A percentile compares a stretch with the other conserved stretches of the same genome.
phyloP scores from a whole-genome alignment of 2,113 vertebrate species.

The Macheiramphus alcinus region DNA sequence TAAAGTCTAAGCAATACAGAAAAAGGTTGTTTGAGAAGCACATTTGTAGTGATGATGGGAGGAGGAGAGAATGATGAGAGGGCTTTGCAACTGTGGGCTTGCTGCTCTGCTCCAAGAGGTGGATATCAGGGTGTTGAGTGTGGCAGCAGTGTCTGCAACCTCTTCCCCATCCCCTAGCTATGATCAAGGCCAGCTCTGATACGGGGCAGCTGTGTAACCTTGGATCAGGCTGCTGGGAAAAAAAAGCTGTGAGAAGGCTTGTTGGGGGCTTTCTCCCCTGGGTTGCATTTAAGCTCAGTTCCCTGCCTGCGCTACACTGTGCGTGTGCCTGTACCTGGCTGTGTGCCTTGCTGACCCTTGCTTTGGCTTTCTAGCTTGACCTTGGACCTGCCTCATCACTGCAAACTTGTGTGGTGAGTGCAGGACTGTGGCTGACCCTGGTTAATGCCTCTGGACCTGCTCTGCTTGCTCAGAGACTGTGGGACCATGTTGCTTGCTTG shows the following conservation, averaged over 20 bases:
- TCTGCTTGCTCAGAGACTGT: not conserved
- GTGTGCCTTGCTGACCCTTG: not conserved
- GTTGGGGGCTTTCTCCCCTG: not conserved
- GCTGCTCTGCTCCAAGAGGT: not conserved
- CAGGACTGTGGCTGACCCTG: not conserved
- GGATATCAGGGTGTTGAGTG: not conserved
- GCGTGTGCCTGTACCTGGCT: not conserved
- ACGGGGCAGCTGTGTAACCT: not conserved
- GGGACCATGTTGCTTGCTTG: not conserved
- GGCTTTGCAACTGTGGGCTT: not conserved
- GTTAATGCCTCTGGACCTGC: not conserved
- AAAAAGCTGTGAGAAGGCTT: not conserved
- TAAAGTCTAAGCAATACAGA: not conserved
- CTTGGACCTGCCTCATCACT: not conserved
- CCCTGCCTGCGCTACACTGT: fast-evolving
- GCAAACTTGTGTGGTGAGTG: not conserved
- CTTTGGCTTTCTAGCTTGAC: not conserved
- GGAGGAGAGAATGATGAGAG: not conserved
- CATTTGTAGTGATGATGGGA: not conserved
- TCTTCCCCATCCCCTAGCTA: fast-evolving
- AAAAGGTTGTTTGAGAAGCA: not conserved
- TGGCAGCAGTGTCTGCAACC: not conserved
- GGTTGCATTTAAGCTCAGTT: not conserved
- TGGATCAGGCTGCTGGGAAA: not conserved
- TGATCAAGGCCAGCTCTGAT: not conserved